phyloP scores from a whole-genome alignment of 2,113 vertebrate species.

The Ptyas mucosa region DNA sequence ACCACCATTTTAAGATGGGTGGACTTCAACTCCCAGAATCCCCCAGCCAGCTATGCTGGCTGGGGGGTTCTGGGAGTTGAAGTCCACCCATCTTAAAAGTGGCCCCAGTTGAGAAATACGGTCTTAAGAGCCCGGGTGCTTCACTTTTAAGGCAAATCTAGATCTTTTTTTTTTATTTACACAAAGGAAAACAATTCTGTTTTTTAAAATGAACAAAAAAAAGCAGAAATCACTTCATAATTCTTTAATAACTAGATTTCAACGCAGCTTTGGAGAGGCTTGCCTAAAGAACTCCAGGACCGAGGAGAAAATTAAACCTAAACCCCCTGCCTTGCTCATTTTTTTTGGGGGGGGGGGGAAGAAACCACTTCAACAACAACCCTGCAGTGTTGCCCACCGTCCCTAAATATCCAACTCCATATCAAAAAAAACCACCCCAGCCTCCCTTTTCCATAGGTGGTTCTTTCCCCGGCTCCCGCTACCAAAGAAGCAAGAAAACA shows the following conservation, averaged over 20 bases:
- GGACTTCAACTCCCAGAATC: neutral
- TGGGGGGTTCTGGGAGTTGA: neutral
- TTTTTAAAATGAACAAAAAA: neutral
- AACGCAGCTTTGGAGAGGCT: neutral
- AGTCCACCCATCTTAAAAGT: neutral
- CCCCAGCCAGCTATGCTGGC: neutral
- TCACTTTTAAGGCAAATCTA: neutral
- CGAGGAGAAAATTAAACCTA: neutral
- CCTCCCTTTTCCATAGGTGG: neutral
- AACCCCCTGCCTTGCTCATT: neutral
- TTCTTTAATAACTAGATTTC: neutral
- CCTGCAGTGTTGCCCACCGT: neutral
- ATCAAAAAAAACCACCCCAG: neutral
- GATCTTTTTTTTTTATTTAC: neutral
- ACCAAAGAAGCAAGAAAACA: too few species aligned
- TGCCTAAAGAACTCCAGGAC: neutral
- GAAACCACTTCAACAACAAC: neutral
- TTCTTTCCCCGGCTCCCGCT: too few species aligned
- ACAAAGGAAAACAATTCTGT: neutral
- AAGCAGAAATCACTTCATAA: neutral
- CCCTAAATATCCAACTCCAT: neutral
- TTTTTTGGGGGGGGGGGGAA: too few species aligned
- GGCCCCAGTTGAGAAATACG: neutral
- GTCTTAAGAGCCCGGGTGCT: neutral
- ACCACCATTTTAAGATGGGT: neutral